Evolutionary conservation across 2,888 invertebrate genomes (phyloP), one percentile per base, ranked within the genome.

Genomic region (Seira musarum): DNA sequence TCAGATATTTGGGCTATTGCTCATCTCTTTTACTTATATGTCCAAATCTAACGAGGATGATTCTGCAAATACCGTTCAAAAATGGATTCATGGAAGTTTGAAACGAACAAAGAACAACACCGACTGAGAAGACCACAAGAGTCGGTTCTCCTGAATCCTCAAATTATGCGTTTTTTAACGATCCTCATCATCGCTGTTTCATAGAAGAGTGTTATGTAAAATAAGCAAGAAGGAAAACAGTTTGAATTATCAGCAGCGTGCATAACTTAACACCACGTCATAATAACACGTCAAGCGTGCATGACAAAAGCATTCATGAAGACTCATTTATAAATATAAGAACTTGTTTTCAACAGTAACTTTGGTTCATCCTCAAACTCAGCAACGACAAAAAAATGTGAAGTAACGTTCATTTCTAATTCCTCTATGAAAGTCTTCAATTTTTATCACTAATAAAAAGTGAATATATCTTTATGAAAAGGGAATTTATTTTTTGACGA

Each of bases 251-350:
- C 53, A 21, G 69, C 76, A 78, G 60, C 71, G 78, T 72, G 70
- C 70, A 71, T 71, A 71, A 72, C 71, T 78, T 78, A 66, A 72
- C 78, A 71, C 70, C 61, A 77, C 71, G 49, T 78, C 67, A 78
- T 72, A 78, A 78, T 78, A 71, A 46, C 63, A 72, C 71, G 71
- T 61, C 78, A 72, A 78, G 78, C 78, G 71, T 78, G 78, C 78
- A 78, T 78, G 78, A 78, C 78, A 78, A 53, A 53, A 53, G 71
- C 46, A 73, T 53, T 53, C 53, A 53, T 53, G 67, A 75, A 70
- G 70, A 15, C 17, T 53, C 53, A 53, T 53, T 53, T 53, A 53
- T 53, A 17, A 30, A 30, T 30, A 17, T 8, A 17, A 53, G 13
- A 53, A n/a, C n/a, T 53, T 53, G 53, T 70, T 17, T 15, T 30